Evolutionary conservation across 2,888 invertebrate genomes (phyloP), one percentile per base, ranked within the genome.

Genomic region (Cartodere bifasciata): DNA sequence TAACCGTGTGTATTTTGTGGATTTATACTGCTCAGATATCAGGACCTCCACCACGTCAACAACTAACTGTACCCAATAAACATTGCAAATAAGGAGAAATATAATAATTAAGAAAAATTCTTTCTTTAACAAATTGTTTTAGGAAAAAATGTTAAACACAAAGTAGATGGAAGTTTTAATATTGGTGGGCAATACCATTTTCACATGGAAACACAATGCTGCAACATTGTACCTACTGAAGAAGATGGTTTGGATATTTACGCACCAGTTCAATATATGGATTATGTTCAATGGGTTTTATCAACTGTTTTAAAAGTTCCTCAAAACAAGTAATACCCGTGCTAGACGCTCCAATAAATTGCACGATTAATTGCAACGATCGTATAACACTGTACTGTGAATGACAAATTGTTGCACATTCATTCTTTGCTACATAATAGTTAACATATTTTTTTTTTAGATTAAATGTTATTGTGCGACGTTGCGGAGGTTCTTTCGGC

Each of bases 401-500:
- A n/a, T n/a, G n/a, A n/a, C n/a, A n/a, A n/a, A n/a, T n/a, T n/a
- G n/a, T n/a, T n/a, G n/a, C n/a, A n/a, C n/a, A n/a, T n/a, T n/a
- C n/a, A n/a, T n/a, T n/a, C n/a, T n/a, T n/a, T n/a, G n/a, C n/a
- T n/a, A n/a, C n/a, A n/a, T n/a, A n/a, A n/a, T n/a, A n/a, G n/a
- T n/a, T n/a, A n/a, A n/a, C n/a, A n/a, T n/a, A n/a, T n/a, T 7
- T 6, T 12, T 23, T 7, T 27, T 14, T 7, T 23, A 78, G 83
- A 22, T 65, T 86, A 10, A 72, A 79, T 36, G 61, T 86, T 1
- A 57, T 63, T 23, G 78, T 83, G 0, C 67, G 72, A 5, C 70
- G 86, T 16, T 41, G 86, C 1, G 88, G 88, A 2, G 88, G 88
- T 6, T 81, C 64, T 0, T 90, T 79, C 49, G 88, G 88, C 0